Evolutionary conservation across 2,888 invertebrate species (phyloP).

Genomic region (Xestia rhomboidea): DNA sequence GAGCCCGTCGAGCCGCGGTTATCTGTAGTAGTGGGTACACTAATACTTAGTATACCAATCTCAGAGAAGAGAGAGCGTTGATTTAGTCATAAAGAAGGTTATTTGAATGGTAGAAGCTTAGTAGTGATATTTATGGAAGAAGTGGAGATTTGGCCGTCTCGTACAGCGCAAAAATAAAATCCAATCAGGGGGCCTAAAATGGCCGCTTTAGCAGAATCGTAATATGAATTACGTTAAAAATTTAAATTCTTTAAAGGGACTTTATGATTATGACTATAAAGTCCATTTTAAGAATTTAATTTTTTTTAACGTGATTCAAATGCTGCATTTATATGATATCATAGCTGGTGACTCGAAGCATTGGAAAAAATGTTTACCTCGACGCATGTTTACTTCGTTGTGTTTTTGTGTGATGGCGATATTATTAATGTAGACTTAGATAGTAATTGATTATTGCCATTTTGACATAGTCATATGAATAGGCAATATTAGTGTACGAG

Average conservation of each 20-base stretch:
- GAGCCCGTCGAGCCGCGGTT: slow-evolving; percentile 87
- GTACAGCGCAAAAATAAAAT: not conserved
- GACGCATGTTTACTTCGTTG: not conserved
- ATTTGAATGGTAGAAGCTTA: not conserved
- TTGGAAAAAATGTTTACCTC: not conserved
- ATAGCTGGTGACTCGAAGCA: not conserved
- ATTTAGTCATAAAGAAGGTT: not conserved
- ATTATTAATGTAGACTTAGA: not conserved
- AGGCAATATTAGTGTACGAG: too few relatives aligned
- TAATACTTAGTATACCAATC: not conserved
- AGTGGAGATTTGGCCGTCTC: not conserved
- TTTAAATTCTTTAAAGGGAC: too few relatives aligned
- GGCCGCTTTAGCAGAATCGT: too few relatives aligned
- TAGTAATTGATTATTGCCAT: not conserved
- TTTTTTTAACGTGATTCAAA: too few relatives aligned
- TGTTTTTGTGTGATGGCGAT: too few relatives aligned
- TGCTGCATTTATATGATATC: too few relatives aligned
- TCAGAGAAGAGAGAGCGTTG: too few relatives aligned
- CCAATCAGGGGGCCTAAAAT: too few relatives aligned
- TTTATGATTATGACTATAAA: too few relatives aligned
- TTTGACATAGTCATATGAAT: not conserved
- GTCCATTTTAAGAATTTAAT: too few relatives aligned
- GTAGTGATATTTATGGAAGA: not conserved
- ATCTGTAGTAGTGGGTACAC: slow-evolving; percentile 64
- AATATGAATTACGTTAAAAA: too few relatives aligned